A percentile compares a stretch with the other conserved stretches of the same genome.
Conservation (phyloP, 2,888 invertebrate species). For the Mechanitis mazaeus region DNA sequence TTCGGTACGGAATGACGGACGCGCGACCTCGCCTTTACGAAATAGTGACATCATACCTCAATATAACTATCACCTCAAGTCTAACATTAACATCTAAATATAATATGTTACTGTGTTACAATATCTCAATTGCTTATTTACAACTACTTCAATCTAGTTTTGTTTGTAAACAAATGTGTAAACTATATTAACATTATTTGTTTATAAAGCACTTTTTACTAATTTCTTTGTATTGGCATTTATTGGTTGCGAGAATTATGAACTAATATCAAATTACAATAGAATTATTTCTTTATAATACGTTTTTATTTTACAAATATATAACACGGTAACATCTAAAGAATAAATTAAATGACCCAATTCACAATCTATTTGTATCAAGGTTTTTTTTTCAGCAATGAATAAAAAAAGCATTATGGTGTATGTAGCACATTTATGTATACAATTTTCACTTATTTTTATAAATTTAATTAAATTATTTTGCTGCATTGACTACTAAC, state of each 20-base stretch:
- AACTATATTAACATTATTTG: no score
- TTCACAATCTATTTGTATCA: slow-evolving; percentile 46
- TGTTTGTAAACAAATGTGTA: slow-evolving; percentile 36
- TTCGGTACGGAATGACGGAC: slow-evolving; percentile 61
- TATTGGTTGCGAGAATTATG: no score
- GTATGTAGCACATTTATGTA: neutral
- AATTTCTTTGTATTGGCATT: no score
- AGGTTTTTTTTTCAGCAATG: slow-evolving; percentile 35
- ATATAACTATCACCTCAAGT: slow-evolving; percentile 53
- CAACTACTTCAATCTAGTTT: slow-evolving; percentile 18
- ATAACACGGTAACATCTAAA: neutral
- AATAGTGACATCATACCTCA: slow-evolving; percentile 72
- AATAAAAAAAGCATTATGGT: neutral
- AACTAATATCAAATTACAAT: no score
- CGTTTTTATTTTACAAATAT: neutral
- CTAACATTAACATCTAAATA: slow-evolving; percentile 28
- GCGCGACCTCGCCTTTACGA: slow-evolving; percentile 74
- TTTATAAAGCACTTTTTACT: no score
- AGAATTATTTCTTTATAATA: no score
- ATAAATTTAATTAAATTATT: no score
- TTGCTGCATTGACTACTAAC: no score
- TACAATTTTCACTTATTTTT: no score
- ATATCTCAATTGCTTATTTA: slow-evolving; percentile 13
- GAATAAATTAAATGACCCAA: slow-evolving; percentile 31
- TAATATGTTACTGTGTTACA: slow-evolving; percentile 6